phyloP scores from a whole-genome alignment of 1,140 invertebrate species.

The Drosophila lini region DNA sequence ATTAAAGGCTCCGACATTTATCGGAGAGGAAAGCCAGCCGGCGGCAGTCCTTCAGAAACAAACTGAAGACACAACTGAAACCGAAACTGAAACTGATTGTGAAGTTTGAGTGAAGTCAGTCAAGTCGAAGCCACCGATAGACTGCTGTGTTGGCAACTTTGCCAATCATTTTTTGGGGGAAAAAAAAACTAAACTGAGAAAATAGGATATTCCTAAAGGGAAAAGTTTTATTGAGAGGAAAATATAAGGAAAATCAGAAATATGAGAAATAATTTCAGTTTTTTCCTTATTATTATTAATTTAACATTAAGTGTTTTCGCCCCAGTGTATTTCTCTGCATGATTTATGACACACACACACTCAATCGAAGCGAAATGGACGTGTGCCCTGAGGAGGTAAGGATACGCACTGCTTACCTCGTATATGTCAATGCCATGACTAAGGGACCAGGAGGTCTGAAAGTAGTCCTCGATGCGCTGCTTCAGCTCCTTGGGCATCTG shows the following conservation, averaged over 20 bases:
- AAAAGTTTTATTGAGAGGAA: neutral
- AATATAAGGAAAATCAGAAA: neutral
- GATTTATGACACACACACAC: constrained; percentile 50
- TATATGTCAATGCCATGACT: constrained; percentile 99
- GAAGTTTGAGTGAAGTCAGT: constrained; percentile 30
- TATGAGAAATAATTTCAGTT: neutral
- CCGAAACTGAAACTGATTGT: neutral
- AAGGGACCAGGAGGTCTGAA: constrained; percentile 99
- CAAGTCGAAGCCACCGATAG: constrained; percentile 34
- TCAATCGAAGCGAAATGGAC: constrained; percentile 10
- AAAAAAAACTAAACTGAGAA: constrained; percentile 9
- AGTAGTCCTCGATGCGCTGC: constrained; percentile 98
- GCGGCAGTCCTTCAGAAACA: constrained; percentile 8
- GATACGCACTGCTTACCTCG: constrained; percentile 88
- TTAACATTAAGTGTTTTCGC: neutral
- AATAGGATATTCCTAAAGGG: neutral
- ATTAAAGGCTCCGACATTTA: constrained; percentile 67
- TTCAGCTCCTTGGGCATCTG: constrained; percentile 97
- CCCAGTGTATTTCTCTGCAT: constrained; percentile 28
- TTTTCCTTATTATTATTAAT: neutral
- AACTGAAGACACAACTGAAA: neutral
- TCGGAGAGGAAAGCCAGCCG: constrained; percentile 48
- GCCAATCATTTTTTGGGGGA: constrained; percentile 28
- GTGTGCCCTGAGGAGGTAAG: constrained; percentile 10
- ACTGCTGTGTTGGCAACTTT: constrained; percentile 62